phyloP scores from a whole-genome alignment of 2,113 vertebrate species.

The Nerophis ophidion region DNA sequence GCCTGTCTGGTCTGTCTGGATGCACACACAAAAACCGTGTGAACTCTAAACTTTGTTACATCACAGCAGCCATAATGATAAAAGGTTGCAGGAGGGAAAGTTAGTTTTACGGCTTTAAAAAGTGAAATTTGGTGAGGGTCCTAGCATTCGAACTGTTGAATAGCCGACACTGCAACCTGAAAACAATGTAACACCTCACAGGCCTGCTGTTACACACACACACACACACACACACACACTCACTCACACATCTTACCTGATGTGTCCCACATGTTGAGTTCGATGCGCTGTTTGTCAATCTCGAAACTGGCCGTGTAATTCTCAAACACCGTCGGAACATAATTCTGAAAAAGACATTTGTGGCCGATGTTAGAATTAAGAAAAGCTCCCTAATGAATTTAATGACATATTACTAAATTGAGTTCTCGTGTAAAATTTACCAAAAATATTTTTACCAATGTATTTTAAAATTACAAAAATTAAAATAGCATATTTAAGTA shows the following conservation, averaged over 20 bases:
- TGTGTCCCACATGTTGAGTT: slow-evolving; percentile 96
- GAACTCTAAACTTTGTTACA: slow-evolving; percentile 16
- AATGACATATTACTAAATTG: not conserved
- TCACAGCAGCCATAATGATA: not conserved
- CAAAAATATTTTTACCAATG: too few relatives aligned
- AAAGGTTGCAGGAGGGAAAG: too few relatives aligned
- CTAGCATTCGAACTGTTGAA: too few relatives aligned
- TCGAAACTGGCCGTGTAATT: slow-evolving; percentile 92
- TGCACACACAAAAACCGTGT: slow-evolving; percentile 20
- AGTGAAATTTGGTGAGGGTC: not conserved
- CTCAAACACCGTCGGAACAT: slow-evolving; percentile 84
- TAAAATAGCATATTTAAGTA: too few relatives aligned
- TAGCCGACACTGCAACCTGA: not conserved
- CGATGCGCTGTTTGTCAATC: slow-evolving; percentile 89
- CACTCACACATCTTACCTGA: slow-evolving; percentile 72
- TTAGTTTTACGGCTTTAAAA: not conserved
- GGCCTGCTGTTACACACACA: not conserved
- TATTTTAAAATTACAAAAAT: too few relatives aligned
- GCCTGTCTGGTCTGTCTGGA: slow-evolving; percentile 45
- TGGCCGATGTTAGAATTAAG: slow-evolving; percentile 16
- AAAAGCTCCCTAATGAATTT: slow-evolving; percentile 1
- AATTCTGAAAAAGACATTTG: slow-evolving; percentile 59
- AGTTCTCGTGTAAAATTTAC: too few relatives aligned
- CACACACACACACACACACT: not conserved
- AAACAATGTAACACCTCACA: not conserved